Evolutionary conservation across 2,797 vertebrate species (phyloP).

Genomic region (Clarias pachynema): DNA sequence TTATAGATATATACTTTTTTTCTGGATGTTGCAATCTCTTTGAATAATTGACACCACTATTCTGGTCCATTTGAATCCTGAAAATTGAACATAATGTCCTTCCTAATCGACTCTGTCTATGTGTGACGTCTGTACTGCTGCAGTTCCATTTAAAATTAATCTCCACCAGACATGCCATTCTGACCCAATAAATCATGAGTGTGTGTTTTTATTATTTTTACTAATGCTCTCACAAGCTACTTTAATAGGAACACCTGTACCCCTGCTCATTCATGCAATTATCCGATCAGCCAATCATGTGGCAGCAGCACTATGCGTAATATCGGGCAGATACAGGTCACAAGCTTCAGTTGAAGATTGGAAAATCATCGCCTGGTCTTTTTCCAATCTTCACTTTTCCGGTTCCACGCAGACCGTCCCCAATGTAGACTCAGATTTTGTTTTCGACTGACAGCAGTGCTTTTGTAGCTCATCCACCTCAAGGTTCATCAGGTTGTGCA

Average conservation of each 20-base stretch:
- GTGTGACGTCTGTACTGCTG: constrained; percentile 21
- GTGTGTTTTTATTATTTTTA: constrained; percentile 25
- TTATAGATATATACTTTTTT: background rate
- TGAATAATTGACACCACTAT: constrained; percentile 44
- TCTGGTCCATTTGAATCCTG: constrained; percentile 40
- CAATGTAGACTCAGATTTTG: background rate
- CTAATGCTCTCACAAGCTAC: background rate
- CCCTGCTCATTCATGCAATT: constrained; percentile 8
- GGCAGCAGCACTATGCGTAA: background rate
- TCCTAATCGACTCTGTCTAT: constrained; percentile 30
- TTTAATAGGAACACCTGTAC: constrained; percentile 25
- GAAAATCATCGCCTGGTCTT: background rate
- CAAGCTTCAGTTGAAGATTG: background rate
- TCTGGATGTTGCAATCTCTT: constrained; percentile 21
- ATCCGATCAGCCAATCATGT: background rate
- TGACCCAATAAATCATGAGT: constrained; percentile 29
- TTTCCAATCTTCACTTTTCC: background rate
- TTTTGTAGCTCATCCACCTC: background rate
- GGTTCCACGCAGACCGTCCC: background rate
- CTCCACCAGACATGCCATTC: constrained; percentile 28
- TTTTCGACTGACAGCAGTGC: background rate
- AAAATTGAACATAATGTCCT: constrained; percentile 37
- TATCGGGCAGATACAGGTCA: background rate
- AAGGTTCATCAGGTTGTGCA: background rate
- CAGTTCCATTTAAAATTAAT: constrained; percentile 36